Conservation (phyloP, 53 echinoderm and acorn worm species). For the Crossaster papposus region DNA sequence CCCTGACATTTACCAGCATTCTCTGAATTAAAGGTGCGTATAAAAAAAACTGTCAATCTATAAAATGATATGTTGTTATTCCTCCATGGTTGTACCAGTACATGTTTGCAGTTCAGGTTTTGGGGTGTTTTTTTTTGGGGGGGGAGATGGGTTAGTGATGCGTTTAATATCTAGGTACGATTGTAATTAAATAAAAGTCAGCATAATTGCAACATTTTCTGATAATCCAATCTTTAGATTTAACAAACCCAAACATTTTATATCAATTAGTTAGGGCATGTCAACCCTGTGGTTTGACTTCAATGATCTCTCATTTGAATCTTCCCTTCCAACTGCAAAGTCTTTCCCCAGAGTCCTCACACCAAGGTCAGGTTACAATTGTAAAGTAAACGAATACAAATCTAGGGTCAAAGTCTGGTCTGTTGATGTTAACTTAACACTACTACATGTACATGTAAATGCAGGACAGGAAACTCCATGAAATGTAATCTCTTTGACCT, state of each 20-base stretch:
- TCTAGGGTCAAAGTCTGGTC: not conserved
- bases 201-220: not conserved
- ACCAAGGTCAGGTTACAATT: not conserved
- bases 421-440: not conserved
- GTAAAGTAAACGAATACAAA: not conserved
- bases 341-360: not conserved
- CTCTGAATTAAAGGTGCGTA: not conserved
- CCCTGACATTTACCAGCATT: conserved; percentile 5
- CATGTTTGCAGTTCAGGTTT: not conserved
- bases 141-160: not conserved
- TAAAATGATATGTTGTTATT: not conserved
- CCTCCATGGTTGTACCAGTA: too few relatives aligned
- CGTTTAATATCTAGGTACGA: not conserved
- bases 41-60: not conserved
- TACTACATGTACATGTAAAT: not conserved
- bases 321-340: not conserved
- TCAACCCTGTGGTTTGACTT: not conserved
- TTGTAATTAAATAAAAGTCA: not conserved
- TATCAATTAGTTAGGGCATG: not conserved
- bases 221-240: too few relatives aligned
- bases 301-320: not conserved
- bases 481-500: not conserved
- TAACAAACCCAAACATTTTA: not conserved
- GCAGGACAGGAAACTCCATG: not conserved
- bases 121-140: too few relatives aligned